phyloP scores from a whole-genome alignment of 2,113 vertebrate species.

The Aspiorhynchus laticeps region DNA sequence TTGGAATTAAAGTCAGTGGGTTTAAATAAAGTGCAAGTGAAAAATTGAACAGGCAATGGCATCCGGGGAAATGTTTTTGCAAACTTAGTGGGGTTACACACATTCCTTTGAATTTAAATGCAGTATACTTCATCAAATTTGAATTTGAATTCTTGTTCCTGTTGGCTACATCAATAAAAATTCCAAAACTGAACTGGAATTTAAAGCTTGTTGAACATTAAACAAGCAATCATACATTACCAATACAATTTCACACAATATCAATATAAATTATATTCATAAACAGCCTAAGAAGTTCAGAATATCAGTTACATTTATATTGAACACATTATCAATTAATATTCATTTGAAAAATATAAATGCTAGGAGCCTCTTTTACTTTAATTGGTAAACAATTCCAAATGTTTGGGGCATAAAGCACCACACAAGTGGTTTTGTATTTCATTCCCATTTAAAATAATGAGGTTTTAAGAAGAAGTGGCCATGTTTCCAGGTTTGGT shows the following conservation, averaged over 20 bases:
- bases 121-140: not conserved
- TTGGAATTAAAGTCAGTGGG: not conserved
- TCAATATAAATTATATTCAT: not conserved
- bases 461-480: not conserved
- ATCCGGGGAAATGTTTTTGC: not conserved
- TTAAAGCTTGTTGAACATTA: not conserved
- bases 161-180: not conserved
- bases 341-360: not conserved
- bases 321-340: not conserved
- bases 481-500: not conserved
- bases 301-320: too few species aligned
- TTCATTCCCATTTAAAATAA: not conserved
- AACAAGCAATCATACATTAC: not conserved
- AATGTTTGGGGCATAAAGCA: not conserved
- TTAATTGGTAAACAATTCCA: not conserved
- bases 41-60: not conserved
- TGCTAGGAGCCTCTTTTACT: not conserved
- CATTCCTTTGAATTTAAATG: not conserved
- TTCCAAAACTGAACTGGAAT: not conserved
- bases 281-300: too few species aligned
- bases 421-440: not conserved
- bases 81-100: not conserved
- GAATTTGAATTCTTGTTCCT: not conserved
- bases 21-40: not conserved
- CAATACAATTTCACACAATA: not conserved